Percentiles rank a stretch among this genome's conserved stretches.
These are phyloP conservation scores for Pyrrhia umbra DNA, from an alignment of 2,888 invertebrate species.

Conservation along the genomic window DNA sequence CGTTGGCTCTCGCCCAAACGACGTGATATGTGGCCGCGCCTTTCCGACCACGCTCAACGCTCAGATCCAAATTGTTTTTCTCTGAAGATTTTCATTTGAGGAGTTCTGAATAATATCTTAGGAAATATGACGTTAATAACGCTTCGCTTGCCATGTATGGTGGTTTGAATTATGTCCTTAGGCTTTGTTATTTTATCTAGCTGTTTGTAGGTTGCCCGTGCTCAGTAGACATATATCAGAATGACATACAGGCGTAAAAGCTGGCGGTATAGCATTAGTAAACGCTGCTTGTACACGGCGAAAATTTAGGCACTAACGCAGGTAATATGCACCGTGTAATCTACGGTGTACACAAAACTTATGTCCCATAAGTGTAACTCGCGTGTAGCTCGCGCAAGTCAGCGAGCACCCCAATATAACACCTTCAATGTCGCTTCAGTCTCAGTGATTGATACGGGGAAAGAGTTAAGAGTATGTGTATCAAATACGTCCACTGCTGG, in stretches of 20 bases:
- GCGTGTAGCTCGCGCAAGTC: neutral
- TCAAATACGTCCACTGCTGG: too few relatives aligned
- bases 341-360: neutral
- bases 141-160: conserved; percentile 40
- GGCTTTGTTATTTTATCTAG: conserved; percentile 45
- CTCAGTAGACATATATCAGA: conserved; percentile 27
- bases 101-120: conserved; percentile 48
- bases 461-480: too few relatives aligned
- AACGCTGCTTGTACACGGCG: conserved; percentile 5
- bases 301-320: neutral
- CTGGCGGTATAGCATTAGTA: neutral
- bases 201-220: conserved; percentile 7
- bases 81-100: conserved; percentile 48
- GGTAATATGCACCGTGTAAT: neutral
- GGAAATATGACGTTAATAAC: conserved; percentile 43
- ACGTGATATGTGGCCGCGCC: conserved; percentile 60
- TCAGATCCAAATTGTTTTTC: conserved; percentile 55
- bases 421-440: too few relatives aligned
- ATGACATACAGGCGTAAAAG: conserved; percentile 16
- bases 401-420: neutral
- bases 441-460: too few relatives aligned
- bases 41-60: conserved; percentile 49
- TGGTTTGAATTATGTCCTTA: conserved; percentile 30
- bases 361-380: neutral
- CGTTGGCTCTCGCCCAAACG: conserved; percentile 63